Evolutionary conservation across 2,888 invertebrate species (phyloP).

Genomic region (Drosophila neoperkinsi): DNA sequence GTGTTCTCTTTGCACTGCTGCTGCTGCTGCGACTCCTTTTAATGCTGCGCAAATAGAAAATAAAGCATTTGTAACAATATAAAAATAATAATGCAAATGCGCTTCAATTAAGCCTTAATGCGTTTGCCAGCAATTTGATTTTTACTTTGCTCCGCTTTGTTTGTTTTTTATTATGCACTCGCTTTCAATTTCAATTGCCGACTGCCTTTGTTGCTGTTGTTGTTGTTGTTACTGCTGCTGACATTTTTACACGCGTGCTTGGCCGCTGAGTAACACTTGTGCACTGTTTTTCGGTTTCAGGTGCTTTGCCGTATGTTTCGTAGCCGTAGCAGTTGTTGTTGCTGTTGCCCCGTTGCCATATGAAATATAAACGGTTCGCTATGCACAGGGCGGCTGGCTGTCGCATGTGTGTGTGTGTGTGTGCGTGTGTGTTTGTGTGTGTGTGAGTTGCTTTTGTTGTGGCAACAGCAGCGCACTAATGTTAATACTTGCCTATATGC

Average conservation of each 20-base stretch:
- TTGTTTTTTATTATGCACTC: conserved; percentile 24
- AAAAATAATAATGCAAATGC: conserved; percentile 11
- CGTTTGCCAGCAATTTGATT: conserved; percentile 35
- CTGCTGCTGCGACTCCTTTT: conserved; percentile 52
- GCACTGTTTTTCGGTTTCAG: conserved; percentile 74
- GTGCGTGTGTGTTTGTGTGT: not conserved
- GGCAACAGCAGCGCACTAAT: conserved; percentile 38
- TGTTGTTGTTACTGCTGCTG: conserved; percentile 46
- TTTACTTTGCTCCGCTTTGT: conserved; percentile 34
- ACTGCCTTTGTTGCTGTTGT: conserved; percentile 35
- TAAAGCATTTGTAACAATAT: conserved; percentile 33
- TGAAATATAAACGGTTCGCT: conserved; percentile 84
- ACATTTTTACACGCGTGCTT: conserved; percentile 71
- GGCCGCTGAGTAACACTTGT: conserved; percentile 81
- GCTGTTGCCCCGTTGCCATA: conserved; percentile 61
- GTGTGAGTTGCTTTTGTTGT: conserved; percentile 34
- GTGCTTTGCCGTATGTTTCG: conserved; percentile 54
- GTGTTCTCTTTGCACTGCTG: conserved; percentile 8
- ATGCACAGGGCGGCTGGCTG: conserved; percentile 66
- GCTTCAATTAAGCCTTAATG: conserved; percentile 21
- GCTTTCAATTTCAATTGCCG: conserved; percentile 49
- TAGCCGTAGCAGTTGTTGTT: conserved; percentile 37
- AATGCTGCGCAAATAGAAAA: conserved; percentile 57
- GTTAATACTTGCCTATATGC: conserved; percentile 9
- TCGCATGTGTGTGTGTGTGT: conserved; percentile 2